Evolutionary conservation across 2,888 invertebrate species (phyloP).

Genomic region (Lamellibrachia satsuma): DNA sequence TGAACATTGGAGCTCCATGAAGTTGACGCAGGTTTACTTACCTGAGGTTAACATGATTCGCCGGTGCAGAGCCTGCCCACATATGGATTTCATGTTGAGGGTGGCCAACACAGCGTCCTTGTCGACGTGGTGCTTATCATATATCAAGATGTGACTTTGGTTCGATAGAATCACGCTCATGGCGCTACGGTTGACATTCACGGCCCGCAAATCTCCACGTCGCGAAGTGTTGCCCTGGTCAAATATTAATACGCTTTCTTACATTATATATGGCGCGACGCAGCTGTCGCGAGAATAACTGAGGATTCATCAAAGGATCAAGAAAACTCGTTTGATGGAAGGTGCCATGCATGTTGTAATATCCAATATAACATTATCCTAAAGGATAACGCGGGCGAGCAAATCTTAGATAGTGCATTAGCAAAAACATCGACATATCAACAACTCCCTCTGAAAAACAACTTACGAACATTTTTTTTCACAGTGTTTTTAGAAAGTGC

Average conservation of each 20-base stretch:
- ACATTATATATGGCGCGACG: background rate
- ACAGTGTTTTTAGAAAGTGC: background rate
- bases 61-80: constrained; percentile 34
- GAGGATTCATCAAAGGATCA: too few species aligned
- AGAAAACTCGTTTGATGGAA: too few species aligned
- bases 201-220: constrained; percentile 95
- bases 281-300: background rate
- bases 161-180: constrained; percentile 99
- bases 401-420: too few species aligned
- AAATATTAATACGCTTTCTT: background rate
- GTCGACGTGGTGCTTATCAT: constrained; percentile 95
- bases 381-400: too few species aligned
- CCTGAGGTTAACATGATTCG: background rate
- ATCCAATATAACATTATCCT: too few species aligned
- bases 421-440: background rate
- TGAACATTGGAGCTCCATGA: too few species aligned
- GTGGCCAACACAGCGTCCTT: constrained; percentile 99
- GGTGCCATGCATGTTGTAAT: too few species aligned
- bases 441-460: background rate
- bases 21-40: background rate
- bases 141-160: constrained; percentile 74
- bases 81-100: constrained; percentile 78
- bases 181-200: constrained; percentile 98
- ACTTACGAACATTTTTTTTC: background rate
- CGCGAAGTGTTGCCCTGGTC: constrained; percentile 92